Base-by-base conservation (phyloP, 2,888 invertebrate genomes). In the Portevinia maculata region DNA sequence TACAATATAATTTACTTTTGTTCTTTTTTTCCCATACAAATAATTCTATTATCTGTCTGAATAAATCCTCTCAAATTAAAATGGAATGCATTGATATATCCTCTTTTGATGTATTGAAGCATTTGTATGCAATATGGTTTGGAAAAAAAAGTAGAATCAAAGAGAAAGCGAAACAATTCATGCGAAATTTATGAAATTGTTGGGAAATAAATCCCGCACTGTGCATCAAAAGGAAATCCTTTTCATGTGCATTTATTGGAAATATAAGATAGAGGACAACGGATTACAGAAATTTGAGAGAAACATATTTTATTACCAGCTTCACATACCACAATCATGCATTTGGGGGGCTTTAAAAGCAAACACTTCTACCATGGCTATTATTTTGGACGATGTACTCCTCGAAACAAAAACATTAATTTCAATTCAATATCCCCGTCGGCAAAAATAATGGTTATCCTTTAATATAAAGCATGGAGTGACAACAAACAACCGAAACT, bases 111-210 rank as follows among this genome's bases (percentile, higher is more conserved):
- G 8, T 50, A 57, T 11, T 37, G 41, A 71, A 64, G 64, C 64
- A 28, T 71, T 59, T n/a, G n/a, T 52, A 52, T 60, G 13, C 28
- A 50, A 74, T 69, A 41, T 55, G 19, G 8, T 32, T 48, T 55
- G 6, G 37, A 48, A 41, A 13, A 50, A 34, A 41, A 64, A 48
- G 44, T 32, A 1, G 3, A 17, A 32, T 65, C 44, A 65, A 65
- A 59, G 39, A 37, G 15, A 69, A 44, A 53, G 5, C 3, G 24
- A 28, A 69, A 57, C 69, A 52, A 59, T 50, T 74, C 62, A 44
- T 39, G 64, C 57, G 53, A 55, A 55, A 60, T 55, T 64, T 76
- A 83, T 83, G 70, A 71, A 83, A 76, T 71, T 64, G 46, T 30
- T 50, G 21, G 32, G 30, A 55, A 57, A 48, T 59, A 21, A 13